A percentile compares a stretch with the other conserved stretches of the same genome.
Conservation (phyloP, 1,140 invertebrate species). For the Capitella teleta region DNA sequence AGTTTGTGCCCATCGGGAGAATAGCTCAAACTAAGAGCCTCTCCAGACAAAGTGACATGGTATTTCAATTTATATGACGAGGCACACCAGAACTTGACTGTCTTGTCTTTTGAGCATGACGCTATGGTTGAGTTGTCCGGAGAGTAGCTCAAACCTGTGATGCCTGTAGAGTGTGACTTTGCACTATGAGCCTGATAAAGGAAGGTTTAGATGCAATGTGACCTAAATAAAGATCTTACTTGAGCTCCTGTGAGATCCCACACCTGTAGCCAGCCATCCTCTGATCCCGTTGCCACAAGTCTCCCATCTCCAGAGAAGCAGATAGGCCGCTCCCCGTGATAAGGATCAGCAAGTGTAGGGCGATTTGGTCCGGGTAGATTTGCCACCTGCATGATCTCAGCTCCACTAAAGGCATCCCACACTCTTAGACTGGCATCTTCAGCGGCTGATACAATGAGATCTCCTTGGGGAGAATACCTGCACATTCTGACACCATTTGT, state of each 20-base stretch:
- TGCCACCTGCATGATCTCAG: slow-evolving; percentile 2
- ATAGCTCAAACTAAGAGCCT: background rate
- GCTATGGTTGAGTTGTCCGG: slow-evolving; percentile 1
- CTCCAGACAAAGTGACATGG: background rate
- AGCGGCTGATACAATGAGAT: slow-evolving; percentile 22
- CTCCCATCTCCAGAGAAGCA: background rate
- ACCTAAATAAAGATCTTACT: slow-evolving; percentile 1
- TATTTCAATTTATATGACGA: background rate
- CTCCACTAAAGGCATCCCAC: slow-evolving; percentile 17
- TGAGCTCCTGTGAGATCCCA: slow-evolving; percentile 4
- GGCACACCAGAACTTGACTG: slow-evolving; percentile 3
- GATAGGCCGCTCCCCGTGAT: slow-evolving; percentile 4
- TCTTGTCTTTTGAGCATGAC: background rate
- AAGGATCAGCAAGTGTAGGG: slow-evolving; percentile 1
- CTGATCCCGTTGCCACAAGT: background rate
- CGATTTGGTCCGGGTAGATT: slow-evolving; percentile 3
- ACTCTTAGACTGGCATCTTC: slow-evolving; percentile 28
- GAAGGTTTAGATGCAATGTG: background rate
- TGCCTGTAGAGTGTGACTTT: background rate
- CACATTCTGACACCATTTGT: slow-evolving; percentile 31
- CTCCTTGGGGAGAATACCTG: slow-evolving; percentile 9
- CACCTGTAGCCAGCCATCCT: slow-evolving; percentile 4
- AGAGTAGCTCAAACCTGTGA: slow-evolving; percentile 1
- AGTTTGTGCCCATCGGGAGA: background rate
- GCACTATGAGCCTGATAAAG: background rate